Evolutionary conservation across 2,888 invertebrate genomes (phyloP).

Genomic region (Eupithecia exiguata): DNA sequence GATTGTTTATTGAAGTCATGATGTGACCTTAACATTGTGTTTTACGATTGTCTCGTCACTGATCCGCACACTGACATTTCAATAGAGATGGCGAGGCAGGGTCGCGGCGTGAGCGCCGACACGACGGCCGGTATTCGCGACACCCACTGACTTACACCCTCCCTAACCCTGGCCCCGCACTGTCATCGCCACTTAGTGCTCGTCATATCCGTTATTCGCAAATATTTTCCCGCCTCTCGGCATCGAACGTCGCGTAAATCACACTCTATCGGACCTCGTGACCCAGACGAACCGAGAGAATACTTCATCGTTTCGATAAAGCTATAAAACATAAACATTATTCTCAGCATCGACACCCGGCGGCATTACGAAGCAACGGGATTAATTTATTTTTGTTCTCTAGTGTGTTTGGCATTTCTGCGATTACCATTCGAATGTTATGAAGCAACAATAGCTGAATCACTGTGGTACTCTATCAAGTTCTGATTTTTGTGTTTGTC

Average conservation of each 20-base stretch:
- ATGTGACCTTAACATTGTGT: slow-evolving; percentile 83
- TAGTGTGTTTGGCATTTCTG: slow-evolving; percentile 61
- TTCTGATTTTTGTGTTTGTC: not conserved
- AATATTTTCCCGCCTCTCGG: slow-evolving; percentile 48
- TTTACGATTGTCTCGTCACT: slow-evolving; percentile 83
- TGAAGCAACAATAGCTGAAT: not conserved
- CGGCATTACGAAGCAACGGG: slow-evolving; percentile 51
- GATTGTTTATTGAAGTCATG: slow-evolving; percentile 83
- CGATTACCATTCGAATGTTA: slow-evolving; percentile 50
- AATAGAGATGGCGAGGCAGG: slow-evolving; percentile 80
- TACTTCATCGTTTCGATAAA: slow-evolving; percentile 59
- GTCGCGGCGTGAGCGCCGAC: slow-evolving; percentile 77
- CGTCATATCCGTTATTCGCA: slow-evolving; percentile 56
- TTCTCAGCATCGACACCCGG: slow-evolving; percentile 56
- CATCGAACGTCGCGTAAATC: slow-evolving; percentile 54
- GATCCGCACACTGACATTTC: slow-evolving; percentile 81
- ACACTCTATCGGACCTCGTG: slow-evolving; percentile 53
- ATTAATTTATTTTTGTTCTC: slow-evolving; percentile 60
- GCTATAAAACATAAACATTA: slow-evolving; percentile 57
- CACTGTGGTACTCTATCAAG: not conserved
- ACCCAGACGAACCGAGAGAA: slow-evolving; percentile 52
- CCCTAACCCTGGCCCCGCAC: slow-evolving; percentile 30
- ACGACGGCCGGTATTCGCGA: slow-evolving; percentile 66
- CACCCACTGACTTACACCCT: slow-evolving; percentile 54
- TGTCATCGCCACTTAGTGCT: slow-evolving; percentile 56